Evolutionary conservation across 2,797 vertebrate genomes (phyloP).

Genomic region (Cichlasoma orientale): DNA sequence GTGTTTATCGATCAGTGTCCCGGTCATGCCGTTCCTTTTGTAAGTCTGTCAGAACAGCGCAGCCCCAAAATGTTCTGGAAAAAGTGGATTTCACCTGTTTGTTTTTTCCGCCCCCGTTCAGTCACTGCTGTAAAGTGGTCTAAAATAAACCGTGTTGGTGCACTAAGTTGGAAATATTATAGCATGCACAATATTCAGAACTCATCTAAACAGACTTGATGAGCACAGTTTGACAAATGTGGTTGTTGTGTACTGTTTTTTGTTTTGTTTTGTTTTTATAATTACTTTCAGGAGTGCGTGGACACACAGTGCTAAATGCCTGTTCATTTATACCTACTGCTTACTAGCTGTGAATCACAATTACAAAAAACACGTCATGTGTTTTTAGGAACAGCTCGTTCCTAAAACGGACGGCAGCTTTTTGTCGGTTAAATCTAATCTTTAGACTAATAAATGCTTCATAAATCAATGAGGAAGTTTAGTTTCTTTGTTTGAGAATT

Average conservation of each 20-base stretch:
- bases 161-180: not conserved
- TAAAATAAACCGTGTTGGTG: not conserved
- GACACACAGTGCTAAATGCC: not conserved
- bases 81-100: not conserved
- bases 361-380: fast-evolving
- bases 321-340: not conserved
- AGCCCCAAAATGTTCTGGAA: fast-evolving
- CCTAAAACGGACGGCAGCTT: not conserved
- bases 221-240: not conserved
- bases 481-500: fast-evolving
- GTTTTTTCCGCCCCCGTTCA: too few relatives aligned
- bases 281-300: not conserved
- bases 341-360: not conserved
- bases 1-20: not conserved
- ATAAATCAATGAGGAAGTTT: not conserved
- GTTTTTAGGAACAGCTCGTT: not conserved
- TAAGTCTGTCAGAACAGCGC: not conserved
- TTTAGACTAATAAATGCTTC: not conserved
- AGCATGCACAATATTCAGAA: not conserved
- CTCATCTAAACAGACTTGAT: not conserved
- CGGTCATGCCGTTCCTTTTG: not conserved
- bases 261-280: too few relatives aligned
- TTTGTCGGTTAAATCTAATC: not conserved
- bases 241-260: not conserved
- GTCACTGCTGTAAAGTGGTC: too few relatives aligned